Conservation (phyloP, 1,140 invertebrate genomes). For the Chionoecetes opilio region DNA sequence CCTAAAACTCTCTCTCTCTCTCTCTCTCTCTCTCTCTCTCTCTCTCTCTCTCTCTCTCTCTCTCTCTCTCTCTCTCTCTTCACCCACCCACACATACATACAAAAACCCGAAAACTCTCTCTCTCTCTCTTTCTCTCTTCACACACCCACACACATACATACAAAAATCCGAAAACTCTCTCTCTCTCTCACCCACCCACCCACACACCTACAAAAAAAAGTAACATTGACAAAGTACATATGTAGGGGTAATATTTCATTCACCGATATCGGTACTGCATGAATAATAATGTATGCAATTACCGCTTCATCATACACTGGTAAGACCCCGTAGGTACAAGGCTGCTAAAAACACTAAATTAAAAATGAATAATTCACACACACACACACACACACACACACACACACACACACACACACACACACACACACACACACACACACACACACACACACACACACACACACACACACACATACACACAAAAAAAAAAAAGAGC, state of each 20-base stretch:
- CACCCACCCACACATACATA: background rate
- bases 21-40: slow-evolving; percentile 18
- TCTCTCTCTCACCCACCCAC: background rate
- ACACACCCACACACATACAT: background rate
- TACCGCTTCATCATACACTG: background rate
- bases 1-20: slow-evolving; percentile 28
- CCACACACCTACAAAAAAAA: background rate
- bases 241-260: background rate
- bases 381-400: no score
- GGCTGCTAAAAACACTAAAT: background rate
- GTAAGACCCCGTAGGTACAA: background rate
- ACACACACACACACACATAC: no score
- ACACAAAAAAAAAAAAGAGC: background rate
- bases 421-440: no score
- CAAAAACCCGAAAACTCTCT: no score
- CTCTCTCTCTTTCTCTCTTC: no score
- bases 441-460: no score
- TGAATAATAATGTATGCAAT: no score
- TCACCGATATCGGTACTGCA: no score
- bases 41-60: slow-evolving; percentile 27
- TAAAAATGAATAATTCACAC: background rate
- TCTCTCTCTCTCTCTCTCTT: background rate
- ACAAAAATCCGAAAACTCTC: no score
- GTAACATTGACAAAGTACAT: background rate
- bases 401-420: no score